Evolutionary conservation across 2,888 invertebrate species (phyloP).

Genomic region (Suillia variegata): DNA sequence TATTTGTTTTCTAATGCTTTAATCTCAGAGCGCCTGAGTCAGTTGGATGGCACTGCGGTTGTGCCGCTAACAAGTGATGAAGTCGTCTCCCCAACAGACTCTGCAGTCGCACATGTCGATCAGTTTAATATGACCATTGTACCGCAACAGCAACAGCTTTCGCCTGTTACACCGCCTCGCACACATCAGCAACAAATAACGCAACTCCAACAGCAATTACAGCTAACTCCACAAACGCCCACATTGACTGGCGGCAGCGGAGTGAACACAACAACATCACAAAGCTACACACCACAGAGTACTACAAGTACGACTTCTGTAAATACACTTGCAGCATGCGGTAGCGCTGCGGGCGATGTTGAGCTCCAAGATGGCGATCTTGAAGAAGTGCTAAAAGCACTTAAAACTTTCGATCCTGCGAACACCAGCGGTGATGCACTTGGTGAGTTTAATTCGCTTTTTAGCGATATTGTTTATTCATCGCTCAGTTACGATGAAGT

Average conservation of each 20-base stretch:
- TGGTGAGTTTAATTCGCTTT: slow-evolving; percentile 55
- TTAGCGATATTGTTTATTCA: slow-evolving; percentile 51
- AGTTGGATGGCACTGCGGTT: slow-evolving; percentile 50
- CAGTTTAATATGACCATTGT: too few relatives aligned
- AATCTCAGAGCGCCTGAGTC: slow-evolving; percentile 57
- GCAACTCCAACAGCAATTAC: slow-evolving; percentile 26
- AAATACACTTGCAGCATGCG: slow-evolving; percentile 30
- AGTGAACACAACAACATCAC: slow-evolving; percentile 41
- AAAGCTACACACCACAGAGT: slow-evolving; percentile 41
- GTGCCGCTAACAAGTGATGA: slow-evolving; percentile 34
- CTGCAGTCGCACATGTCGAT: slow-evolving; percentile 22
- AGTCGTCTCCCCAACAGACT: slow-evolving; percentile 8
- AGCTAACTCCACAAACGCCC: slow-evolving; percentile 29
- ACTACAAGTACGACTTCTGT: slow-evolving; percentile 28
- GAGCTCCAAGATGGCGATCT: slow-evolving; percentile 75
- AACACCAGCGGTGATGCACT: slow-evolving; percentile 48
- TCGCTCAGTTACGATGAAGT: slow-evolving; percentile 38
- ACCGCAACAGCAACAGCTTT: slow-evolving; percentile 11
- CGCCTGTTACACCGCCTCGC: slow-evolving; percentile 30
- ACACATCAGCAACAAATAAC: slow-evolving; percentile 25
- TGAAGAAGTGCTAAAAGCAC: slow-evolving; percentile 76
- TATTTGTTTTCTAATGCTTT: too few relatives aligned
- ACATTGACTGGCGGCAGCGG: slow-evolving; percentile 19
- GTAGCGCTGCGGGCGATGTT: slow-evolving; percentile 61
- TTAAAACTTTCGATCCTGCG: slow-evolving; percentile 71